A percentile compares a stretch with the other conserved stretches of the same genome.
Conservation (phyloP, 2,113 vertebrate genomes). For the Junco hyemalis region DNA sequence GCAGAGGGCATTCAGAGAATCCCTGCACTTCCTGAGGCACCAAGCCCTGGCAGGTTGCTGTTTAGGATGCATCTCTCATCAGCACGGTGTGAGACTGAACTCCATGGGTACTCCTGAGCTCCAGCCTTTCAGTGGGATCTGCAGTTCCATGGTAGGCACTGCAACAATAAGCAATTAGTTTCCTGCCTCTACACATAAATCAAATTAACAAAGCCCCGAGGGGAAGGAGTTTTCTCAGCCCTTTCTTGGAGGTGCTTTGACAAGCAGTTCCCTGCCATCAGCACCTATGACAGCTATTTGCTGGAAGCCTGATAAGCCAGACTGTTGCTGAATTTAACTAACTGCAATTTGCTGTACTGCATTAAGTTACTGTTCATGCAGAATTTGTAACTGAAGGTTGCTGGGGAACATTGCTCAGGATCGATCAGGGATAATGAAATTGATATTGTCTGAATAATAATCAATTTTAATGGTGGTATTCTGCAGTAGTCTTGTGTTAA, state of each 20-base stretch:
- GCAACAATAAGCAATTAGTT: constrained; percentile 44
- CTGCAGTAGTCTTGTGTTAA: constrained; percentile 67
- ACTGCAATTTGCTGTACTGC: background rate
- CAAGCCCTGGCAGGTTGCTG: background rate
- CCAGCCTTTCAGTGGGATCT: background rate
- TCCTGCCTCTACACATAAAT: constrained; percentile 48
- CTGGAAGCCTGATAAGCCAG: constrained; percentile 16
- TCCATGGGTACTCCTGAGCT: background rate
- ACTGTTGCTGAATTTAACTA: background rate
- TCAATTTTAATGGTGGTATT: constrained; percentile 77
- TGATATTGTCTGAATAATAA: constrained; percentile 76
- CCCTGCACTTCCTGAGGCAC: background rate
- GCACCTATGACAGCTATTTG: constrained; percentile 37
- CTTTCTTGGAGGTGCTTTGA: constrained; percentile 17
- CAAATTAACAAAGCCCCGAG: constrained; percentile 42
- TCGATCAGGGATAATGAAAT: constrained; percentile 77
- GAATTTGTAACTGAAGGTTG: constrained; percentile 33
- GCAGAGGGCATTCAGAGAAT: background rate
- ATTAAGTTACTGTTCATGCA: constrained; percentile 27
- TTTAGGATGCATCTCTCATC: constrained; percentile 3
- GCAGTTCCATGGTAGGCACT: background rate
- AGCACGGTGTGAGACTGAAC: background rate
- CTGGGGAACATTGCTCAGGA: constrained; percentile 42
- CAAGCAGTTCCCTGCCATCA: constrained; percentile 15
- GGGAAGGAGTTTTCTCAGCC: background rate